phyloP scores from a whole-genome alignment of 92 coral and sea anemone species.

The Umimayanthus chanpuru region DNA sequence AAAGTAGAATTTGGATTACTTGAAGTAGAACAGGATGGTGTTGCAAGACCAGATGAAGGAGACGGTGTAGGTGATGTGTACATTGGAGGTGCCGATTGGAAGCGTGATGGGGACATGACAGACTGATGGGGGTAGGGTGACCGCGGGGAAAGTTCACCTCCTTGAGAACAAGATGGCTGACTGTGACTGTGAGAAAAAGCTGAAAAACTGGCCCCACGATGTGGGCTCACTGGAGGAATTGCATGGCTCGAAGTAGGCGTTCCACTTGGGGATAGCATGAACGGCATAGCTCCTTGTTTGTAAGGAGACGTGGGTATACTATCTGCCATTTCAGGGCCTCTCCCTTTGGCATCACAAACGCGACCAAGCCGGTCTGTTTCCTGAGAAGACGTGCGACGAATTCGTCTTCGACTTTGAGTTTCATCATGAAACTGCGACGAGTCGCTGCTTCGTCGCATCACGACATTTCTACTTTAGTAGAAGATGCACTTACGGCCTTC shows the following conservation, averaged over 20 bases:
- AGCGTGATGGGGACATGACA: slow-evolving; percentile 86
- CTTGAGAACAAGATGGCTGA: slow-evolving; percentile 49
- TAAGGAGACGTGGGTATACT: slow-evolving; percentile 85
- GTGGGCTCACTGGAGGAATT: slow-evolving; percentile 85
- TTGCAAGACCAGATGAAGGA: slow-evolving; percentile 81
- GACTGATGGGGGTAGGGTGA: slow-evolving; percentile 83
- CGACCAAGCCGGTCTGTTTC: slow-evolving; percentile 83
- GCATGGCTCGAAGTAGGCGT: slow-evolving; percentile 67
- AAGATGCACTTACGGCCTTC: slow-evolving; percentile 46
- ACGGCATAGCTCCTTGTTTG: slow-evolving; percentile 69
- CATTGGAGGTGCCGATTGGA: slow-evolving; percentile 87
- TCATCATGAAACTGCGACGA: slow-evolving; percentile 97
- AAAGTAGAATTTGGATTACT: slow-evolving; percentile 77
- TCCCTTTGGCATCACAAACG: slow-evolving; percentile 61
- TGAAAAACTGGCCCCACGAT: slow-evolving; percentile 49
- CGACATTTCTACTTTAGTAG: slow-evolving; percentile 49
- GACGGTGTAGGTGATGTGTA: slow-evolving; percentile 82
- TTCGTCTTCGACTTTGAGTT: slow-evolving; percentile 88
- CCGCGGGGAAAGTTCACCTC: slow-evolving; percentile 82
- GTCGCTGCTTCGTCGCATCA: slow-evolving; percentile 94
- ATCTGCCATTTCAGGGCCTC: slow-evolving; percentile 74
- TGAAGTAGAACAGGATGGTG: slow-evolving; percentile 97
- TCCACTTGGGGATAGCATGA: slow-evolving; percentile 72
- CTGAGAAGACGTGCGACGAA: slow-evolving; percentile 89
- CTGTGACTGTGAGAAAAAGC: slow-evolving; percentile 30